Evolutionary conservation across 2,797 vertebrate genomes (phyloP), one percentile per base, ranked within the genome.

Genomic region (Channallabes apus): DNA sequence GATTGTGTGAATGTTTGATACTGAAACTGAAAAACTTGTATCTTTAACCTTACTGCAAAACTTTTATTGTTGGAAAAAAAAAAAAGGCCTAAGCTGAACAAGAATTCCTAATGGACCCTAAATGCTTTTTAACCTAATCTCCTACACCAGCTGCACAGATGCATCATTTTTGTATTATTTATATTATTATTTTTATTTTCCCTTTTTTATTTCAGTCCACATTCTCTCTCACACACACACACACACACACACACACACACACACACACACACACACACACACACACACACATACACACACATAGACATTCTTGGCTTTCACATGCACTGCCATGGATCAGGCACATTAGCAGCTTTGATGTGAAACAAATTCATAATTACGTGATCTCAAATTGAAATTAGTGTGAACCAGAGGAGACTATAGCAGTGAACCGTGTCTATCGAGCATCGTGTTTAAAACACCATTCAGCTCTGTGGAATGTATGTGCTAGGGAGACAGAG

Each of bases 361-460:
- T 90, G 87, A 89, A 92, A 93, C 91, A 91, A 93, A 93, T 93
- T 94, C 87, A 86, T 90, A 88, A 94, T 93, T 90, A 93, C 87
- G 87, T 84, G 82, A 86, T 88, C 83, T 85, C 89, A 90, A 93
- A 93, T 92, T 91, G 90, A 91, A 94, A 93, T 92, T 92, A 94
- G 88, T 90, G 83, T 87, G 89, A 89, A 78, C 27, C 79, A 71
- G 85, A 86, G 18, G 56, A 62, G 80, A 81, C 81, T 87, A 86
- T 69, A 84, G 87, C 88, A 91, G 89, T 87, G 86, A 87, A 87
- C 65, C 59, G 54, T 59, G 68, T 54, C 22, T 80, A 38, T 35
- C 17, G 20, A 24, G 56, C 32, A 59, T 71, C 35, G 24, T 78
- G 76, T 83, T 61, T 85, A 9, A 80, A 86, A 75, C 35, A 38